Evolutionary conservation across 2,797 vertebrate genomes (phyloP).

Genomic region (Sorex maritimensis): DNA sequence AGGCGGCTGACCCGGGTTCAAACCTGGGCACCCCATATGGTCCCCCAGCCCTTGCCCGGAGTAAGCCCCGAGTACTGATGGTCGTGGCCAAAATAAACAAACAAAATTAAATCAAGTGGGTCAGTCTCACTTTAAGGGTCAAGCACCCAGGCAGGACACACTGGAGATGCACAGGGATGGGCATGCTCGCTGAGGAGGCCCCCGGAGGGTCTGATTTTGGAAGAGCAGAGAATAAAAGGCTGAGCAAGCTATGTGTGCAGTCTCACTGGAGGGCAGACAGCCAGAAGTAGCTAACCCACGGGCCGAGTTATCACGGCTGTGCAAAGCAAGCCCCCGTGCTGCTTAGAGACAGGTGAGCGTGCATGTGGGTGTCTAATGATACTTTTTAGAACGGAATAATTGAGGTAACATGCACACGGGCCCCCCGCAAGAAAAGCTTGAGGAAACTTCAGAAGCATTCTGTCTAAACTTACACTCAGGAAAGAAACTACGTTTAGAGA

Average conservation of each 20-base stretch:
- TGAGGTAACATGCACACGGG: no score
- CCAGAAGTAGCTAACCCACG: background rate
- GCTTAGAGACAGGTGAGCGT: background rate
- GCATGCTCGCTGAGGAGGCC: background rate
- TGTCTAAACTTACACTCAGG: background rate
- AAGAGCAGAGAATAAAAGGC: background rate
- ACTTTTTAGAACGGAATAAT: no score
- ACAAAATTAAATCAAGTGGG: background rate
- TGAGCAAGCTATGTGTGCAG: background rate
- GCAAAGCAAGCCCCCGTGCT: background rate
- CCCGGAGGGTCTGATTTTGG: background rate
- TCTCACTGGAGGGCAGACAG: background rate
- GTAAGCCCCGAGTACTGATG: no score
- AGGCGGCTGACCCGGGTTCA: no score
- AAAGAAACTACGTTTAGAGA: background rate
- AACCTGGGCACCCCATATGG: no score
- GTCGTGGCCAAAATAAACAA: no score
- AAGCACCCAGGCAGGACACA: background rate
- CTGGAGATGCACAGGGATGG: background rate
- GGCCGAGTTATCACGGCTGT: background rate
- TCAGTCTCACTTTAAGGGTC: background rate
- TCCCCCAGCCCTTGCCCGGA: no score
- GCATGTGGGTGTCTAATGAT: no score
- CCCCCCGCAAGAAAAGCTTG: background rate
- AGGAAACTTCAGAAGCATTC: constrained; percentile 3